Evolutionary conservation across 2,113 vertebrate species (phyloP).

Genomic region (Mystacornis crossleyi): DNA sequence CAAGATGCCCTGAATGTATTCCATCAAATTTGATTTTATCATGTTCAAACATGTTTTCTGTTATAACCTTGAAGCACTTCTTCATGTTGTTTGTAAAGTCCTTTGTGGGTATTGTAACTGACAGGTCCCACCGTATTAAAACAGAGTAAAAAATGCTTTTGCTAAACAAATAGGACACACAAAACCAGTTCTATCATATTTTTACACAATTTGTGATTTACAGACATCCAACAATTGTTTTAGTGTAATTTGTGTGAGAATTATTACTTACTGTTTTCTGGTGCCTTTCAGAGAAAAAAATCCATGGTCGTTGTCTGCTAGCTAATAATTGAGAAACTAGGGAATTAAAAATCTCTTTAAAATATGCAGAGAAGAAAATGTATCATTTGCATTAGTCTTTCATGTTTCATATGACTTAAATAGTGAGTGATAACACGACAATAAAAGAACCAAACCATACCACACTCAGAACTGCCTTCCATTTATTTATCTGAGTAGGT

Average conservation of each 20-base stretch:
- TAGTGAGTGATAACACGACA: background rate
- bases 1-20: background rate
- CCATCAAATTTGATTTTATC: background rate
- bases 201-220: background rate
- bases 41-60: background rate
- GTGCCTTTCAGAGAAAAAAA: background rate
- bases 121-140: background rate
- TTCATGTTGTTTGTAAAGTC: background rate
- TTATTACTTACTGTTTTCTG: background rate
- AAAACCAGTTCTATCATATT: background rate
- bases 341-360: background rate
- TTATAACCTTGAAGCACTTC: background rate
- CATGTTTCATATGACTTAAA: background rate
- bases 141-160: background rate
- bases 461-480: background rate
- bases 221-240: background rate
- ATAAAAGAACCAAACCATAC: background rate
- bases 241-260: background rate
- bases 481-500: background rate
- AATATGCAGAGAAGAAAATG: background rate
- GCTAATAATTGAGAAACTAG: background rate
- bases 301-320: background rate
- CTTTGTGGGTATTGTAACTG: background rate
- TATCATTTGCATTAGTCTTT: background rate
- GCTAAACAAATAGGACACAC: background rate